These are phyloP conservation scores for Nomada ruficornis DNA, from an alignment of 2,888 invertebrate species.

Conservation along the genomic window DNA sequence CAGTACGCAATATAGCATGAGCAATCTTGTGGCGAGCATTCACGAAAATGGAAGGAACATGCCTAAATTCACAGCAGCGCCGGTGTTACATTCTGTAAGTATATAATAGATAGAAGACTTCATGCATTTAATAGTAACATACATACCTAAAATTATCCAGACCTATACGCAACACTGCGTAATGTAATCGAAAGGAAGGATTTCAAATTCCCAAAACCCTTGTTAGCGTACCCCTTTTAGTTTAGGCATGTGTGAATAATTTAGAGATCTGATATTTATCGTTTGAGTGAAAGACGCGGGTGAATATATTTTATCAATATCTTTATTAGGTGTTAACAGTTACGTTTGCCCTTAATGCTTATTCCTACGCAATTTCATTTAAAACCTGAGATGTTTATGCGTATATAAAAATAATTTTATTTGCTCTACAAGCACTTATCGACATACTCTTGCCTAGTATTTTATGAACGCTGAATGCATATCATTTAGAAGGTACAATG, in stretches of 20 bases:
- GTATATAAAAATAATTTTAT: background rate
- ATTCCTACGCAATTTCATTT: background rate
- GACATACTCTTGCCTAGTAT: no score
- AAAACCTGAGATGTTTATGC: background rate
- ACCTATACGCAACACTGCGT: background rate
- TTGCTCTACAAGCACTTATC: no score
- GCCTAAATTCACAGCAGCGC: conserved; percentile 80
- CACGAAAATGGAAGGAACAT: conserved; percentile 81
- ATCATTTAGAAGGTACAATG: background rate
- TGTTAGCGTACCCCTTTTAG: conserved; percentile 22
- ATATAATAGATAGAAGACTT: background rate
- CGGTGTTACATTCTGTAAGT: conserved; percentile 81
- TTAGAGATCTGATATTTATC: conserved; percentile 8
- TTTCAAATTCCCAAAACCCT: conserved; percentile 27
- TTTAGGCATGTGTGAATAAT: conserved; percentile 57
- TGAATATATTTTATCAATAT: background rate
- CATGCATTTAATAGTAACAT: conserved; percentile 44
- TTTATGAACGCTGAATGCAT: background rate
- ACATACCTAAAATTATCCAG: conserved; percentile 50
- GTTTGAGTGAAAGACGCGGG: conserved; percentile 7
- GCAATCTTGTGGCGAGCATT: conserved; percentile 79
- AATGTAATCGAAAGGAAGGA: background rate
- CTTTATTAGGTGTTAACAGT: background rate
- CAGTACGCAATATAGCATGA: conserved; percentile 80
- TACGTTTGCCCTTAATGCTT: background rate